These are phyloP conservation scores for Pampus argenteus DNA, from an alignment of 2,797 vertebrate genomes.

Conservation along the genomic window DNA sequence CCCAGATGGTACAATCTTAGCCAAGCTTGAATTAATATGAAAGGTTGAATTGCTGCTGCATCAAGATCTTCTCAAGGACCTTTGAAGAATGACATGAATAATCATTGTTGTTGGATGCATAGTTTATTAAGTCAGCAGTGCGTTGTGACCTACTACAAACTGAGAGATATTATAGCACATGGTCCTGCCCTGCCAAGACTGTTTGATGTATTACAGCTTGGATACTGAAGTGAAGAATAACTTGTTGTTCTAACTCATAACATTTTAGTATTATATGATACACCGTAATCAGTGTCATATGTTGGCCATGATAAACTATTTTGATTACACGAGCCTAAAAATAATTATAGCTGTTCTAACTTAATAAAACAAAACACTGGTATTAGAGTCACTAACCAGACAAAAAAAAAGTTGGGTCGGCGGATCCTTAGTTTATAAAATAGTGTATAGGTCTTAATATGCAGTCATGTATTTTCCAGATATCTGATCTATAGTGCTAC, in stretches of 20 bases:
- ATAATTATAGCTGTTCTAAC: no score
- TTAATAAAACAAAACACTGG: neutral
- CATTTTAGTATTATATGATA: constrained; percentile 47
- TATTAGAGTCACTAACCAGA: neutral
- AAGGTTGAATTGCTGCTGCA: constrained; percentile 96
- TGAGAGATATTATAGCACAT: constrained; percentile 71
- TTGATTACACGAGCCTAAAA: neutral
- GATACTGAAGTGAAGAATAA: constrained; percentile 61
- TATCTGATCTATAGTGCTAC: neutral
- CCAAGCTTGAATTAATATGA: constrained; percentile 99
- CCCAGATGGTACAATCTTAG: constrained; percentile 99
- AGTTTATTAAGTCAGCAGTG: constrained; percentile 83
- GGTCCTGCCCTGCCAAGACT: constrained; percentile 61
- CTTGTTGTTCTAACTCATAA: constrained; percentile 41
- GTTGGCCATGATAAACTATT: constrained; percentile 45
- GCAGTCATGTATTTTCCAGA: neutral
- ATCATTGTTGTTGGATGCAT: constrained; percentile 94
- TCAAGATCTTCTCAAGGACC: constrained; percentile 98
- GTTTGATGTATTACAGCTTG: constrained; percentile 66
- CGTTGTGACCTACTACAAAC: constrained; percentile 80
- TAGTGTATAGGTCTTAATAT: constrained; percentile 4
- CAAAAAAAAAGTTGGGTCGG: neutral
- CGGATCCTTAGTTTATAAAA: neutral
- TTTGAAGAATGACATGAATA: constrained; percentile 99
- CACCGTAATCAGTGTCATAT: constrained; percentile 39